A percentile compares a stretch with the other conserved stretches of the same genome.
These are phyloP conservation scores for Hydropsyche betteni DNA, from an alignment of 2,888 invertebrate species.

Conservation along the genomic window DNA sequence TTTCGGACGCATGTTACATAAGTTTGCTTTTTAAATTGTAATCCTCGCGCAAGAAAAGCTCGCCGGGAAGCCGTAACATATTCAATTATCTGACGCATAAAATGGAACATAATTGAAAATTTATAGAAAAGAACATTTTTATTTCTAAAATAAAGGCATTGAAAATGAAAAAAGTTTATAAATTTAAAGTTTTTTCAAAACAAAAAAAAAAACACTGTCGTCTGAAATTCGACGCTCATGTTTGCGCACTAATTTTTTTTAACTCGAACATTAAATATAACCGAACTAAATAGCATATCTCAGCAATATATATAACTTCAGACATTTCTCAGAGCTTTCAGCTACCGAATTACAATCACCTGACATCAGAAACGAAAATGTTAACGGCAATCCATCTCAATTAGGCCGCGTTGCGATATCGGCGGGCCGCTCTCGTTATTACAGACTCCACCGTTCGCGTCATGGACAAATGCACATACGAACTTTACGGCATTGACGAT, in stretches of 20 bases:
- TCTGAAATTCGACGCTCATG: background rate
- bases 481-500: slow-evolving; percentile 22
- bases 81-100: too few species aligned
- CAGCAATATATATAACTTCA: too few species aligned
- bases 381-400: slow-evolving; percentile 17
- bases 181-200: too few species aligned
- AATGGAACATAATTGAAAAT: too few species aligned
- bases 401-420: background rate
- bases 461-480: slow-evolving; percentile 24
- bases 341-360: slow-evolving; percentile 18
- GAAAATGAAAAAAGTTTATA: too few species aligned
- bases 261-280: background rate
- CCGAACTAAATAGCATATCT: too few species aligned
- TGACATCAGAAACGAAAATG: background rate
- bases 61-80: too few species aligned
- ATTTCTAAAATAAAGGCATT: too few species aligned
- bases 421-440: background rate
- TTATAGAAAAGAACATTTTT: too few species aligned
- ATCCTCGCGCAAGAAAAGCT: too few species aligned
- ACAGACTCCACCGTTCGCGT: background rate
- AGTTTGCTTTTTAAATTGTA: slow-evolving; percentile 10
- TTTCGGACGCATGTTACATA: background rate
- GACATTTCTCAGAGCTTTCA: background rate
- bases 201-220: too few species aligned
- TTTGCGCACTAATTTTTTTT: background rate